Base-by-base conservation (phyloP, 2,797 vertebrate species). In the Otus scops region DNA sequence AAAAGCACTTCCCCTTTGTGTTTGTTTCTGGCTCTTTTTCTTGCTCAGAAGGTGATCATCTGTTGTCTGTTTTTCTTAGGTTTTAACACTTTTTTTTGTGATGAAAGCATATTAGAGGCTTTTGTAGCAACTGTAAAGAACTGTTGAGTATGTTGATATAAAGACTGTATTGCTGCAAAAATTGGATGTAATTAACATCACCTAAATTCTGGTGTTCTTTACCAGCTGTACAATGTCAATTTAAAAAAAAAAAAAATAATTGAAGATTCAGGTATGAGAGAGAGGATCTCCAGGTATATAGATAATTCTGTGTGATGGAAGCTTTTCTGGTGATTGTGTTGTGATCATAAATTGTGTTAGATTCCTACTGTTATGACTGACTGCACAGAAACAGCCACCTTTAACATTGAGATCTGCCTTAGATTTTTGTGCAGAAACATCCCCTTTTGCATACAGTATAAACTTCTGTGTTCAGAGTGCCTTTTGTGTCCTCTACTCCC, bases 401-500 rank as follows among this genome's bases (percentile, higher is more conserved):
- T 32, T 53, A 53, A 53, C 36, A 8, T 13, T 28, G 59, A 41
- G 36, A 47, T 59, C 57, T 51, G 75, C n/a, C 2, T 15, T 50
- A 51, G 54, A 11, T 59, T 84, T 53, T 80, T 59, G 27, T 82
- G 63, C 75, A 85, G 79, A 54, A 84, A 38, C 27, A 27, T 73
- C 45, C 5, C 22, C 26, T 68, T 30, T 57, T 57, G 4, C 2
- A 13, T 4, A 30, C 15, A 22, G 1, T 20, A 30, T 13, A 7
- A 71, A 53, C 10, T 50, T 75, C 10, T 36, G 26, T 71, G 34
- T 61, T 78, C 9, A 10, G 26, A 27, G 80, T 84, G 87, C 38
- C 54, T 93, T 50, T 47, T 84, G 79, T 93, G 92, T 76, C 90
- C 79, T 90, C 21, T 95, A 9, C 76, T 84, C 65, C 65, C 70